Evolutionary conservation across 92 coral and sea anemone species (phyloP).

Genomic region (Isaurus tuberculatus): DNA sequence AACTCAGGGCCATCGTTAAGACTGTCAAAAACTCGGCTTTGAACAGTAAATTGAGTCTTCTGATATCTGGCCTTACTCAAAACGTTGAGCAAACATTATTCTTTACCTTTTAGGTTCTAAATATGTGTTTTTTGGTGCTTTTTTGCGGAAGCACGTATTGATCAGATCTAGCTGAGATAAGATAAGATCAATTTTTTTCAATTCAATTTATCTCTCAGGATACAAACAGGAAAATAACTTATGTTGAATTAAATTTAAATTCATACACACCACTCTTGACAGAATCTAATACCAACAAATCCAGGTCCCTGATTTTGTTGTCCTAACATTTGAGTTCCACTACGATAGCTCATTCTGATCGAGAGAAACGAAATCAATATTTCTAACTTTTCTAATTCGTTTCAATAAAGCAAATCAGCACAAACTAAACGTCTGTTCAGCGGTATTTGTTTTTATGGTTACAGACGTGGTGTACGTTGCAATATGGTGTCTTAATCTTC

Average conservation of each 20-base stretch:
- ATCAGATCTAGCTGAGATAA: no score
- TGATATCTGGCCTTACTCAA: no score
- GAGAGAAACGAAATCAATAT: not conserved
- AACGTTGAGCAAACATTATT: no score
- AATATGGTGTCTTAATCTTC: not conserved
- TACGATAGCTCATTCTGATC: constrained; percentile 27
- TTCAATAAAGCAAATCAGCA: not conserved
- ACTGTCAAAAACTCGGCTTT: no score
- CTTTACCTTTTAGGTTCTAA: no score
- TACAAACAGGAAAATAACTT: not conserved
- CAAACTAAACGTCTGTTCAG: no score
- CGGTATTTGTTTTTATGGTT: not conserved
- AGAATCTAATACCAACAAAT: constrained; percentile 41
- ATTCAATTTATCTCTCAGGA: not conserved
- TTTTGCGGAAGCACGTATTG: no score
- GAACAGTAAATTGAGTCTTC: no score
- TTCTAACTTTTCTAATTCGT: not conserved
- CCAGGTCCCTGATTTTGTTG: constrained; percentile 47
- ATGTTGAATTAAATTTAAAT: not conserved
- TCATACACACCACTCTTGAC: constrained; percentile 36
- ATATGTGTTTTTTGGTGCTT: no score
- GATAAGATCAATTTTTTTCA: no score
- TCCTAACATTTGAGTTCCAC: constrained; percentile 19
- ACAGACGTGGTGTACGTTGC: constrained; percentile 4
- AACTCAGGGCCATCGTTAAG: no score